Evolutionary conservation across 2,888 invertebrate genomes (phyloP), one percentile per base, ranked within the genome.

Genomic region (Drosophila lacicola): DNA sequence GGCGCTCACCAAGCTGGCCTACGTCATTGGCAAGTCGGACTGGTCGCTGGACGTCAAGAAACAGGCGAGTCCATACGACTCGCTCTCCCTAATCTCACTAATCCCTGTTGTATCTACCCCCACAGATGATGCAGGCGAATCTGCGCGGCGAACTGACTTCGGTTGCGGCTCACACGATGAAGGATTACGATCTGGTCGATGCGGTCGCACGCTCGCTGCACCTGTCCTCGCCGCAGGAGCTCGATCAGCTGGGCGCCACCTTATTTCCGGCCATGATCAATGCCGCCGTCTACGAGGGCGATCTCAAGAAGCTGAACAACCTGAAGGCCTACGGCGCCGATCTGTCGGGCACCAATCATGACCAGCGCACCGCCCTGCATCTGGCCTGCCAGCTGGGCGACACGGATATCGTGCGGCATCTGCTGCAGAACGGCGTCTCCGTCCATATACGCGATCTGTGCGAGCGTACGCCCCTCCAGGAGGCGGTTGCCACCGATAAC

Each of bases 1-100:
- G 0, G 98, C 98, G 0, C 94, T 98, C 9, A 95, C 97, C 2
- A 99, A 99, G 92, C 93, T 99, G 1, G 95, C 96, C 0, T 99
- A 98, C 88, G 97, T 99, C 1, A 93, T 99, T 25, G 96, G 97
- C 0, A 97, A 98, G 90, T 93, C 93, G 5, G 95, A 95, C 50
- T 95, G 96, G 93, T 93, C 93, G 49, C 93, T 94, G 46, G 92
- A 94, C 33, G 94, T 94, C 55, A 96, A 96, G 88, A 94, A 95
- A 45, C 93, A 94, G 91, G 95, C 95, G 90, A 91, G 87, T 71
- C 46, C 46, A 1, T 4, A 0, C 8, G 11, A 3, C 0, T 8
- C 41, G 3, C 13, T 17, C 1, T 8, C 2, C 21, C 17, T 17
- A 17, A 17, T 2, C 19, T 0, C n/a, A 44, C 19, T 49, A 4